phyloP scores from a whole-genome alignment of 2,797 vertebrate genomes.

The Tokudaia tokunoshimensis region DNA sequence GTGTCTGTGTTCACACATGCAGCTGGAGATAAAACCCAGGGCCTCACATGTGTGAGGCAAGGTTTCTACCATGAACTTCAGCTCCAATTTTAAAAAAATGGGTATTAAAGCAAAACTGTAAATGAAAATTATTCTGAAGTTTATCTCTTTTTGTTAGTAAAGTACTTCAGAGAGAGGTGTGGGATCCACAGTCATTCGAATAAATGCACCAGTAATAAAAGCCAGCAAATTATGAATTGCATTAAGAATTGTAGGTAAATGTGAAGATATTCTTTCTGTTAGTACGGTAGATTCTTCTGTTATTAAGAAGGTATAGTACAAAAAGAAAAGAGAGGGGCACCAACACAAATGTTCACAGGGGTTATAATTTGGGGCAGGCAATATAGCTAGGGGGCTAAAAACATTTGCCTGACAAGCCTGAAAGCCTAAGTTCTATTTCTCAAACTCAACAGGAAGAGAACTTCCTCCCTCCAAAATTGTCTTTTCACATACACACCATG shows the following conservation, averaged over 20 bases:
- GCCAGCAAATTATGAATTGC: conserved; percentile 47
- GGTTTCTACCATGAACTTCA: background rate
- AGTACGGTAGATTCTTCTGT: background rate
- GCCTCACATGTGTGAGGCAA: background rate
- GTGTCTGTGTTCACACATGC: background rate
- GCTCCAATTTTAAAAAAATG: conserved; percentile 19
- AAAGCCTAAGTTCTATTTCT: background rate
- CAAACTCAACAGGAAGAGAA: background rate
- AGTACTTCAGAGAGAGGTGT: background rate
- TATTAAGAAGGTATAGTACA: background rate
- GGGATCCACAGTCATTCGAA: background rate
- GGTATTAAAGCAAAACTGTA: conserved; percentile 41
- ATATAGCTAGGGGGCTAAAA: background rate
- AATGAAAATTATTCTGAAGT: conserved; percentile 4
- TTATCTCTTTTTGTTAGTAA: conserved; percentile 40
- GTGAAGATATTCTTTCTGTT: conserved; percentile 37
- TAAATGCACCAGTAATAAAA: conserved; percentile 50
- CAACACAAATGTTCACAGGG: conserved; percentile 19
- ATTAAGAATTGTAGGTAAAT: background rate
- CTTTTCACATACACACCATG: background rate
- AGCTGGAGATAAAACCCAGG: background rate
- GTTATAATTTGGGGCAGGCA: background rate
- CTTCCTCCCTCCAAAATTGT: background rate
- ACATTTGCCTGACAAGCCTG: background rate
- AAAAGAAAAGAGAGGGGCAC: background rate